Evolutionary conservation across 2,888 invertebrate genomes (phyloP), one percentile per base, ranked within the genome.

Genomic region (Eurytoma adleriae): DNA sequence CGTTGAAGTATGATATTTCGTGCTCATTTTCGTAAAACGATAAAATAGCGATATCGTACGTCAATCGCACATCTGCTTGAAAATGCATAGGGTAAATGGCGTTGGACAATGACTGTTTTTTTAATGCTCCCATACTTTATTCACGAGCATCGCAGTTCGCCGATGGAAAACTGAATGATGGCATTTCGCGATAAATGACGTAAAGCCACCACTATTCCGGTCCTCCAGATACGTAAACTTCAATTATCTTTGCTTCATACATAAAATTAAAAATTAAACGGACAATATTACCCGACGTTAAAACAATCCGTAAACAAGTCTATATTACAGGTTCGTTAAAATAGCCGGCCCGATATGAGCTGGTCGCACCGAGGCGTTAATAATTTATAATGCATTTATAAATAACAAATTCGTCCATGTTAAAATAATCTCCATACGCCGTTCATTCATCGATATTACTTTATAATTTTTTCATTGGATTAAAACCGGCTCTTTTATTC

Each of bases 241-340:
- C 16, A 71, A 71, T 71, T 71, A 61, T 59, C 61, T 61, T 50
- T 30, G 24, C 12, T 18, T 50, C 50, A 18, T 61, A 7, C 59
- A 52, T 61, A 27, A 61, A 61, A 71, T 61, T 61, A 71, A 61
- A 71, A 61, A 71, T 61, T 71, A 27, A 71, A 61, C 27, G 18
- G 12, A n/a, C 61, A 50, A 71, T 61, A 61, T 71, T 70, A 24
- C 5, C 18, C 14, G 2, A 48, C 4, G 2, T 0, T 20, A 18
- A 13, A 20, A 27, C 24, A 27, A 71, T 71, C 20, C 71, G 24
- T 61, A 61, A 70, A 59, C 48, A 61, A 52, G 71, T 50, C 71
- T n/a, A 61, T 50, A 48, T 71, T 59, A 71, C 59, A 71, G 61
- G 18, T 70, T 57, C 56, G 40, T 57, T 56, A 70, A 70, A 54